A percentile compares a stretch with the other conserved stretches of the same genome.
These are phyloP conservation scores for Periplaneta americana DNA, from an alignment of 1,140 invertebrate species.

Conservation along the genomic window DNA sequence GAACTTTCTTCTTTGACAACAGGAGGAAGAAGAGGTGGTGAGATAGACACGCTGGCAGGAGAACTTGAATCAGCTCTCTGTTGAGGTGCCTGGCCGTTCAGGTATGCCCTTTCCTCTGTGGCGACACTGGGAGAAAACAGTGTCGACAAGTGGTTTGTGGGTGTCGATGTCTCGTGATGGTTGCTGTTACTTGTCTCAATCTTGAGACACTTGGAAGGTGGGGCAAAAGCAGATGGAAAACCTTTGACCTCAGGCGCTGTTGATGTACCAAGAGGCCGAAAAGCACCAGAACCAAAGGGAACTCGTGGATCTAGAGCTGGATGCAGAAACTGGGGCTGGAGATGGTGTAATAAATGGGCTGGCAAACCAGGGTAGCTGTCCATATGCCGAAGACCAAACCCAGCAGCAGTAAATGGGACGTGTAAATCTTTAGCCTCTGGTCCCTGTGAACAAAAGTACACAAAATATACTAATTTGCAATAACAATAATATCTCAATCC, in stretches of 20 bases:
- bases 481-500: too few species aligned
- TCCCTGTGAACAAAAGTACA: conserved; percentile 31
- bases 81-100: conserved; percentile 25
- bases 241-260: conserved; percentile 35
- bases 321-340: conserved; percentile 46
- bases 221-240: conserved; percentile 49
- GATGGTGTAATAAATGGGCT: conserved; percentile 47
- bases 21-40: conserved; percentile 31
- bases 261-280: conserved; percentile 29
- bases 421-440: conserved; percentile 46
- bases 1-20: conserved; percentile 24
- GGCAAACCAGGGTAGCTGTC: conserved; percentile 46
- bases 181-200: conserved; percentile 37
- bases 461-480: background rate
- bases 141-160: conserved; percentile 32
- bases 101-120: conserved; percentile 18
- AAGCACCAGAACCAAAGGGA: conserved; percentile 39
- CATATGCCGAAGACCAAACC: conserved; percentile 48
- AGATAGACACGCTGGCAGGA: conserved; percentile 40
- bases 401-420: conserved; percentile 42
- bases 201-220: conserved; percentile 47
- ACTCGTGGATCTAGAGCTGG: conserved; percentile 30
- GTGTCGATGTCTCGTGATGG: conserved; percentile 26
- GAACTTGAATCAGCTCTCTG: conserved; percentile 41
- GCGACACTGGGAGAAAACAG: conserved; percentile 39